Evolutionary conservation across 2,797 vertebrate species (phyloP).

Genomic region (Pygocentrus nattereri): DNA sequence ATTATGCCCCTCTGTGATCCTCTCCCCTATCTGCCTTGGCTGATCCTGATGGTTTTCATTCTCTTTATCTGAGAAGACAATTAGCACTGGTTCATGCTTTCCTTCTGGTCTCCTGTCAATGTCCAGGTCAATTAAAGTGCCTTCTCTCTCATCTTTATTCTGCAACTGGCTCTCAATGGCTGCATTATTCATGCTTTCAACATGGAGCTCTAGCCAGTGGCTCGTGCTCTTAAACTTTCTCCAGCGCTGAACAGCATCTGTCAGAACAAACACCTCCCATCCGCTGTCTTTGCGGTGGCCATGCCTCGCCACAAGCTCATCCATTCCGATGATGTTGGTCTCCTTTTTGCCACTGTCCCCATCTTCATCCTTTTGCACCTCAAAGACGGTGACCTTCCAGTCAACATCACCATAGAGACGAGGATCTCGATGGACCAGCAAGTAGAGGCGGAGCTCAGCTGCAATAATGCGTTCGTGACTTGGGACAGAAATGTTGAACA

Average conservation of each 20-base stretch:
- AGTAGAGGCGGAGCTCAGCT: constrained; percentile 90
- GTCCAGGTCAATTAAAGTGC: constrained; percentile 71
- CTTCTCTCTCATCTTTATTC: constrained; percentile 52
- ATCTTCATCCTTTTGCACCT: constrained; percentile 76
- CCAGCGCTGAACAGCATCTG: constrained; percentile 84
- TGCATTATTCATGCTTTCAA: constrained; percentile 73
- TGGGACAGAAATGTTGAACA: constrained; percentile 92
- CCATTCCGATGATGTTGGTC: constrained; percentile 67
- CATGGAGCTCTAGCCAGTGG: constrained; percentile 85
- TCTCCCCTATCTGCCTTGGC: constrained; percentile 73
- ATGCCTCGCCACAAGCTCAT: constrained; percentile 81
- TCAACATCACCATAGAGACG: constrained; percentile 76
- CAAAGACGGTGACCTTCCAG: constrained; percentile 87
- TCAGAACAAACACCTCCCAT: constrained; percentile 95
- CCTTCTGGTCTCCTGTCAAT: constrained; percentile 80
- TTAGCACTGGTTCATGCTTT: constrained; percentile 85
- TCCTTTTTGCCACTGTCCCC: constrained; percentile 62
- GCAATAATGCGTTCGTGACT: constrained; percentile 86
- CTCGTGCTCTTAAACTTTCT: constrained; percentile 77
- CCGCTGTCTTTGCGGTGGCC: constrained; percentile 83
- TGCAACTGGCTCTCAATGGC: constrained; percentile 56
- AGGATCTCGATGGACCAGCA: constrained; percentile 80
- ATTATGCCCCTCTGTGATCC: constrained; percentile 83
- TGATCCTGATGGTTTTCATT: constrained; percentile 61
- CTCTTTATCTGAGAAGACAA: constrained; percentile 93